Evolutionary conservation across 2,113 vertebrate genomes (phyloP), one percentile per base, ranked within the genome.

Genomic region (Hyaena hyaena): DNA sequence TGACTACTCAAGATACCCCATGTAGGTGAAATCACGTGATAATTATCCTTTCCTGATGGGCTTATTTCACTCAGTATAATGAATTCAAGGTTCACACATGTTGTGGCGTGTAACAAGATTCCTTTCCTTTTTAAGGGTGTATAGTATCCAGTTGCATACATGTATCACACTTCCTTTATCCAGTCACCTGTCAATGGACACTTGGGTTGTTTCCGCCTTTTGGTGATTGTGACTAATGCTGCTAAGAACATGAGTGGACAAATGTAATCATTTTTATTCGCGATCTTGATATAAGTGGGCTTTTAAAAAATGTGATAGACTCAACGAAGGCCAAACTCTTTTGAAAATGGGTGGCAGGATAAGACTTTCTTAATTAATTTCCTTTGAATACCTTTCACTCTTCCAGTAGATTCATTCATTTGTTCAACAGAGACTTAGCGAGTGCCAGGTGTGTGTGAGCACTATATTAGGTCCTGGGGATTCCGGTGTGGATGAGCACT

Each of bases 21-120:
- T 2, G 0, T 4, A 53, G 5, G 3, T 43, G 39, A 6, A 17
- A 11, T 33, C 15, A 11, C 0, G 2, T 0, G 9, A 17, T 14
- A 5, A 28, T 7, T 58, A 31, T 23, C 80, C 55, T 85, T 58
- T 28, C 26, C 68, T 43, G 15, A 35, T 3, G 26, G 33, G 4
- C 28, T 76, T 33, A 31, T 26, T 26, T 63, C 68, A 23, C 2
- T 21, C 2, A 50, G 90, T 10, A 23, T 26, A 26, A 15, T 5
- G 48, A 33, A 35, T 45, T 35, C 35, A 3, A 10, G 28, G 26
- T 82, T 53, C 35, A 39, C 39, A 35, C 28, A 1, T 4, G 21
- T 55, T 19, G 15, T 19, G 16, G 45, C 19, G 1, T 14, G 2
- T 33, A 68, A 31, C 81, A 26, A 33, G 65, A 35, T 48, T 10